Base-by-base conservation (phyloP, 2,888 invertebrate species). In the Hydropsyche betteni region DNA sequence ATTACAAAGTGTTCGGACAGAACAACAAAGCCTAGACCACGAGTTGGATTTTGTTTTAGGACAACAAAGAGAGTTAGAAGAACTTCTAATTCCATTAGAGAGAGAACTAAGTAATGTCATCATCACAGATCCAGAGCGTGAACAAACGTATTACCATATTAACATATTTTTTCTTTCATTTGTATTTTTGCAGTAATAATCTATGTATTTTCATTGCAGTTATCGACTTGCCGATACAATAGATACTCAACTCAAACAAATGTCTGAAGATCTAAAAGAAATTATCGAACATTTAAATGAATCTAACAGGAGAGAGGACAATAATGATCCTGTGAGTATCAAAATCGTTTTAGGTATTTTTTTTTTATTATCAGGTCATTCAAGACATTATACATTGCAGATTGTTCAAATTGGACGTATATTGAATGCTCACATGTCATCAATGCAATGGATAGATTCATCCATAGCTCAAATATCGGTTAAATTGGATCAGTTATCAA, bases 351-450 rank as follows among this genome's bases (percentile, higher is more conserved):
- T 74, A 51, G 34, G 61, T 34, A 64, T 44, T 75, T 4, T 1
- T 14, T 69, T 50, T 64, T 33, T 34, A 12, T 68, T 44, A 44
- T 44, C 6, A 10, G 10, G 7, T 55, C 69, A 74, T 34, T 34
- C 5, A 3, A 52, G 51, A 52, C 7, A 51, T 44, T 53, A 44
- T 70, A 64, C 64, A 58, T 89, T 88, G 55, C 87, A 94, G 93
- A 93, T 97, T 69, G 93, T 94, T 7, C 97, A 97, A 86, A 95
- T 98, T 80, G 94, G 96, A 0, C 94, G 95, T 80, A 97, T 98
- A 79, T 86, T 98, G 4, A 98, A 97, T 86, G 96, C 97, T 0
- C 98, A 98, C 83, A 97, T 97, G 93, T 96, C 96, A 68, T 96
- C 97, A 0, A 88, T 98, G 82, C 96, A 97, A 81, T 98, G 97